Percentiles rank a stretch among this genome's conserved stretches.
phyloP scores from a whole-genome alignment of 2,797 vertebrate genomes.

The Mico argentatus region DNA sequence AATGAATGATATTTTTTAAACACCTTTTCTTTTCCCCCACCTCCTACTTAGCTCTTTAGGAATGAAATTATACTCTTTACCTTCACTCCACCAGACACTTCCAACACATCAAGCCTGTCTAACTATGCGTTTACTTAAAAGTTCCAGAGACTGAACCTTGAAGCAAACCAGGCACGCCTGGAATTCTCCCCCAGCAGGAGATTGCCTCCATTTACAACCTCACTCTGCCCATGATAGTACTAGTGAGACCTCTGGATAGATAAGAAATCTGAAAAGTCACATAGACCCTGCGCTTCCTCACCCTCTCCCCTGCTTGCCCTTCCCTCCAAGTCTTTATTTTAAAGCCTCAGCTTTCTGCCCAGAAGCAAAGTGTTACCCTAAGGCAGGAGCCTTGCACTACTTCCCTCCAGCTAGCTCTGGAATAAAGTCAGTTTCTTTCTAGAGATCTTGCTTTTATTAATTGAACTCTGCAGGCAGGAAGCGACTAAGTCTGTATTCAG shows the following conservation, averaged over 20 bases:
- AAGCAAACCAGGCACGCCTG: neutral
- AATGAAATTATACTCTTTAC: neutral
- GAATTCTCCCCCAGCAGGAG: neutral
- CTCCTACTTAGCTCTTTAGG: neutral
- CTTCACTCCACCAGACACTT: neutral
- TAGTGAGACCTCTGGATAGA: neutral
- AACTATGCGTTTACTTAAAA: neutral
- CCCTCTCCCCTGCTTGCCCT: neutral
- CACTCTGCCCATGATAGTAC: neutral
- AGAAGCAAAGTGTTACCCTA: neutral
- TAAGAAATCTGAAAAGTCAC: neutral
- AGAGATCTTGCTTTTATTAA: neutral
- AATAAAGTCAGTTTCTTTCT: neutral
- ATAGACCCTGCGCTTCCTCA: neutral
- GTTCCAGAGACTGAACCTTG: neutral
- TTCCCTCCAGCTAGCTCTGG: neutral
- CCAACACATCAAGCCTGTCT: neutral
- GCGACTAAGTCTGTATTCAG: neutral
- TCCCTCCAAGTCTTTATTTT: neutral
- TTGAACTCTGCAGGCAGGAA: neutral
- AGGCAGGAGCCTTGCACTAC: neutral
- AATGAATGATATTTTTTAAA: neutral
- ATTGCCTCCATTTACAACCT: neutral
- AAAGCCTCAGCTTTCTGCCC: neutral
- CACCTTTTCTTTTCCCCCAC: neutral